A percentile compares a stretch with the other conserved stretches of the same genome.
phyloP scores from a whole-genome alignment of 2,888 invertebrate species.

The Epinotia nisella region DNA sequence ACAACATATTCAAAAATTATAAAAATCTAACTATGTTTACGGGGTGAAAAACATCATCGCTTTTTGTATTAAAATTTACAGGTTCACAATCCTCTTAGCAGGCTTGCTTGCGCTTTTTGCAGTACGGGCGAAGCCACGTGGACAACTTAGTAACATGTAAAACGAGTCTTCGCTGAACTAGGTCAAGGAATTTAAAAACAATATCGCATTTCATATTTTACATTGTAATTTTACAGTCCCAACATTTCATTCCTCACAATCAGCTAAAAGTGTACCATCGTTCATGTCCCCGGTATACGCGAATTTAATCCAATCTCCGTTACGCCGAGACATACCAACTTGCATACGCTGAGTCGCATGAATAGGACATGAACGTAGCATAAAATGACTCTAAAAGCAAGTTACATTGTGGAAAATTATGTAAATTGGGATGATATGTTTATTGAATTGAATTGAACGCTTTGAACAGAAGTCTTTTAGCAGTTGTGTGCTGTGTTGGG shows the following conservation, averaged over 20 bases:
- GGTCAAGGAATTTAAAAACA: constrained; percentile 6
- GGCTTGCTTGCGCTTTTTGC: too few species aligned
- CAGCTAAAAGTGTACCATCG: constrained; percentile 25
- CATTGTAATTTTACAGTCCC: constrained; percentile 14
- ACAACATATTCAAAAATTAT: too few species aligned
- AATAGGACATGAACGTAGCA: constrained; percentile 20
- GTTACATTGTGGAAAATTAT: constrained; percentile 22
- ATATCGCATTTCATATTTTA: constrained; percentile 1
- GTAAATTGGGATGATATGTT: constrained; percentile 7
- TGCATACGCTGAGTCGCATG: constrained; percentile 38
- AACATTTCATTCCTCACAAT: constrained; percentile 21
- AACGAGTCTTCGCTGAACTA: neutral
- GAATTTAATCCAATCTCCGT: constrained; percentile 34
- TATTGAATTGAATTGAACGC: constrained; percentile 8
- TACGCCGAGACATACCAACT: constrained; percentile 36
- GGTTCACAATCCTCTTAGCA: too few species aligned
- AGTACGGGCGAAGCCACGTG: too few species aligned
- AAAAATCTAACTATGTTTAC: too few species aligned
- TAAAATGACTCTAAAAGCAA: constrained; percentile 19
- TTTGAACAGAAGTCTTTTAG: neutral
- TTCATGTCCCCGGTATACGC: constrained; percentile 14
- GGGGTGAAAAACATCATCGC: too few species aligned
- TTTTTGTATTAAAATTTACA: too few species aligned
- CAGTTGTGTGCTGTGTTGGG: neutral
- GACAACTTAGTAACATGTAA: too few species aligned